Conservation (phyloP, 2,888 invertebrate genomes). For the Caenorhabditis sp. region DNA sequence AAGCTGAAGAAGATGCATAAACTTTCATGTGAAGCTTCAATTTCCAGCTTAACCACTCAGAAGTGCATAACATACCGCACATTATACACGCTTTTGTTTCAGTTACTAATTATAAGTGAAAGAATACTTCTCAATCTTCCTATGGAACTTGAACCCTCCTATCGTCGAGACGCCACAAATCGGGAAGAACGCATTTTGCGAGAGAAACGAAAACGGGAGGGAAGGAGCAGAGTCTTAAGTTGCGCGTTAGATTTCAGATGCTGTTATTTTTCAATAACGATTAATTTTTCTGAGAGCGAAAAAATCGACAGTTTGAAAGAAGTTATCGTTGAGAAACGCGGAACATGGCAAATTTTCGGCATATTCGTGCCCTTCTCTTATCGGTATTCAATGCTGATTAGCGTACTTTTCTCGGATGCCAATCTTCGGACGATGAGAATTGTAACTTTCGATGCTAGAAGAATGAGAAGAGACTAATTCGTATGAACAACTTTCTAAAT, state of each 20-base stretch:
- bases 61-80: no score
- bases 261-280: slow-evolving; percentile 5
- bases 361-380: slow-evolving; percentile 38
- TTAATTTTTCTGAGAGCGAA: background rate
- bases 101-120: no score
- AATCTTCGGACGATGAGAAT: background rate
- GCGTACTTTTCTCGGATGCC: background rate
- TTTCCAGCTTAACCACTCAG: no score
- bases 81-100: no score
- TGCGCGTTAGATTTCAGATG: slow-evolving; percentile 34
- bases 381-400: slow-evolving; percentile 31
- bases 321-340: background rate
- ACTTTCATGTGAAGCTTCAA: no score
- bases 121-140: no score
- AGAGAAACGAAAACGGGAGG: no score
- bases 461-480: slow-evolving; percentile 27
- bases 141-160: no score
- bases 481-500: background rate
- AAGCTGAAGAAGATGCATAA: no score
- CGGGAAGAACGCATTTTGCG: no score
- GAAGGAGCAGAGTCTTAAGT: no score
- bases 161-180: no score
- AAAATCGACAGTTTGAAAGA: background rate
- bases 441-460: slow-evolving; percentile 37
- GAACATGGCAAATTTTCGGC: slow-evolving; percentile 7